Evolutionary conservation across 2,888 invertebrate genomes (phyloP), one percentile per base, ranked within the genome.

Genomic region (Coecobrya sp.): DNA sequence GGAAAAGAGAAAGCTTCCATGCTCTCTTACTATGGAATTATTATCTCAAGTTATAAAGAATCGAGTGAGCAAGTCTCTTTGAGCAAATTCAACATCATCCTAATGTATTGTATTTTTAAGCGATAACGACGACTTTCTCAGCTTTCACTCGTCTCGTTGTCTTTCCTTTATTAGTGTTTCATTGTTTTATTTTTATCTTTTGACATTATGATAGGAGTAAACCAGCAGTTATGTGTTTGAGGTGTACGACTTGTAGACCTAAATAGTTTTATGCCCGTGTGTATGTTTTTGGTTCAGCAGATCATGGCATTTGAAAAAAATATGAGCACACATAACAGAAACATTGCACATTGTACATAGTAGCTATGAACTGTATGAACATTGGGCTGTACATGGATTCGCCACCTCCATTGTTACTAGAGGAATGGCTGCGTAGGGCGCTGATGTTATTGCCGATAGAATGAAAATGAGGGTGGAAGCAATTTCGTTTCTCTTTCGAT

Each of bases 401-500:
- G 25, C 22, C n/a, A 73, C 16, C n/a, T 42, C 11, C 42, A 42
- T 7, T 19, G 70, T 70, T 81, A 30, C 55, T 55, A 55, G n/a
- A 49, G 79, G 8, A 49, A 49, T 86, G 27, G 76, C 65, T 81
- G 65, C 30, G 10, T 25, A 59, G 82, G 89, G 70, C 81, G 76
- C 45, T 84, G 70, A 36, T 45, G 62, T 82, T 59, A 82, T 82
- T 59, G 59, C 62, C 36, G 30, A 82, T 42, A 81, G 87, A 92
- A 88, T 88, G 92, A 88, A 92, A 88, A 92, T 92, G 73, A 85
- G 88, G 79, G 84, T 85, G 87, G 62, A 76, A 87, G 91, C 62
- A 85, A 91, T 88, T 87, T 87, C 55, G 55, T 76, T 86, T 79
- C 68, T 84, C 84, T 91, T 87, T 87, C 84, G 85, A 92, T 92